Evolutionary conservation across 2,888 invertebrate species (phyloP), one percentile per base, ranked within the genome.

Genomic region (Patella caerulea): DNA sequence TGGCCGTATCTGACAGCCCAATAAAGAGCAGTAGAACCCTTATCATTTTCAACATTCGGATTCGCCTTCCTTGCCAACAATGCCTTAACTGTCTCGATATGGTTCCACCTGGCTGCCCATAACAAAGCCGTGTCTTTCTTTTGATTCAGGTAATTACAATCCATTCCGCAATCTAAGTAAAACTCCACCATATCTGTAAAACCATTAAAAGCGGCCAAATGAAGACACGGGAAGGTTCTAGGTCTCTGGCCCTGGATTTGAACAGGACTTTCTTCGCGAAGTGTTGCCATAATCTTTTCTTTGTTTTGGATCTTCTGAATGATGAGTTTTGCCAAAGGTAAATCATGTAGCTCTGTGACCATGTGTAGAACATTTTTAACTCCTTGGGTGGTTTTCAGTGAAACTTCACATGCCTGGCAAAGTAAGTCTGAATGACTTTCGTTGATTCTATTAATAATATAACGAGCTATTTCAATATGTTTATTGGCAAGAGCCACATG

Each of bases 1-100:
- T 86, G 86, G 11, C 88, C 89, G 76, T 91, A 91, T 19, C 91
- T 80, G 12, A 89, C 87, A 12, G 91, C 90, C 91, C 91, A 91
- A 77, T 91, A 86, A n/a, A 91, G 82, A 2, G 91, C 89, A 1
- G 90, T 89, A 0, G 90, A 91, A 2, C 89, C 88, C 79, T 91
- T 91, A 79, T 91, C 90, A 77, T 91, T 91, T 75, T 86, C 85
- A 11, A 85, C 75, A 73, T 86, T 83, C 0, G 88, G 80, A 71
- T 87, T 78, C 12, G 90, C 90, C 1, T 85, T 80, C 11, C 79
- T 29, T 15, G 82, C 79, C 9, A 88, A 76, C 1, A 89, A 81
- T n/a, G 81, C 74, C n/a, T 79, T 75, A 5, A 87, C 87, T 0
- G 83, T 82, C 7, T 82, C 77, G 7, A 83, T 76, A 74, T 88